A percentile compares a stretch with the other conserved stretches of the same genome.
Conservation (phyloP, 2,797 vertebrate species). For the Pseudotriccus pelzelni region DNA sequence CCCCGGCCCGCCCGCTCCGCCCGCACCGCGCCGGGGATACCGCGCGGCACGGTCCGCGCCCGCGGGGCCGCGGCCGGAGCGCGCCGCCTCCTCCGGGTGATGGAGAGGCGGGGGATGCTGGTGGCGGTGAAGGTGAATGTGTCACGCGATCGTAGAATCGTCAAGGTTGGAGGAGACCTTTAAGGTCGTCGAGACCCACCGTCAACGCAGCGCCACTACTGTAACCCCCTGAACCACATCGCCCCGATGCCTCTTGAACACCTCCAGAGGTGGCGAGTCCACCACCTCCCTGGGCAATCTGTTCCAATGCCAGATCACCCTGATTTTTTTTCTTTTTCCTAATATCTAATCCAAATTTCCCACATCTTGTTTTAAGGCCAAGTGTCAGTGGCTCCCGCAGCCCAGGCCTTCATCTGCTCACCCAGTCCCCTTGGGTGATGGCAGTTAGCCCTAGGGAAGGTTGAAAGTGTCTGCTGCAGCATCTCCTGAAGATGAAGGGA, state of each 20-base stretch:
- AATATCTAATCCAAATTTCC: neutral
- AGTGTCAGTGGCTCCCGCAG: rapidly evolving
- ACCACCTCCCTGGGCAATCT: neutral
- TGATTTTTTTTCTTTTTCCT: no score
- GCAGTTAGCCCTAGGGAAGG: no score
- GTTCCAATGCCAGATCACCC: neutral
- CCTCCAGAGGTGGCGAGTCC: neutral
- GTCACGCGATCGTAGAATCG: rapidly evolving
- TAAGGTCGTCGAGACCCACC: rapidly evolving
- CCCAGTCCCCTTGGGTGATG: neutral
- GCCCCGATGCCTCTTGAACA: neutral
- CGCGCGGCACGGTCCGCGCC: neutral
- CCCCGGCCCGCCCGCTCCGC: neutral
- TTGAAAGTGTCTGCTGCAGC: neutral
- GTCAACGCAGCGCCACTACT: neutral
- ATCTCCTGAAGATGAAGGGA: neutral
- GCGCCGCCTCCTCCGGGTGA: neutral
- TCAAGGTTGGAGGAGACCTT: neutral
- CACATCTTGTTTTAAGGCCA: neutral
- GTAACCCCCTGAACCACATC: neutral
- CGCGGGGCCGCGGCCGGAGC: neutral
- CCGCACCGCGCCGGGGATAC: neutral
- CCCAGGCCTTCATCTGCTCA: neutral
- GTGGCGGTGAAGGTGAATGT: neutral
- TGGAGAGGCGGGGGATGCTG: neutral